Conservation (phyloP, 1,140 invertebrate genomes). For the Drosophila repletoides region DNA sequence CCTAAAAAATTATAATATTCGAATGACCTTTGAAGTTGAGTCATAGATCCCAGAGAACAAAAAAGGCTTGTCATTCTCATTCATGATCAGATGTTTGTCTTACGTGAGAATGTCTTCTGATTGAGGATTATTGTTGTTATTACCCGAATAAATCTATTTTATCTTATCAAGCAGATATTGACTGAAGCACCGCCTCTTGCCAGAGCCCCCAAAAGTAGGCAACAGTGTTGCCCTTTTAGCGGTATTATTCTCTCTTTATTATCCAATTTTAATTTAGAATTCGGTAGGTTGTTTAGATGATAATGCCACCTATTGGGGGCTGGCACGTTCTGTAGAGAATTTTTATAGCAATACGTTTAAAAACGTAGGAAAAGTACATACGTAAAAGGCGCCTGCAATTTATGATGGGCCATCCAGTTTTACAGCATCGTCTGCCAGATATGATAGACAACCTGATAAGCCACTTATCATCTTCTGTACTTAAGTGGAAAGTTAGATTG, state of each 20-base stretch:
- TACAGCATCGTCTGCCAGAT: conserved; percentile 15
- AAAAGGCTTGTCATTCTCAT: not conserved
- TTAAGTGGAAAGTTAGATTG: conserved; percentile 8
- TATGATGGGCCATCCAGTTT: conserved; percentile 1
- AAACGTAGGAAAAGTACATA: not conserved
- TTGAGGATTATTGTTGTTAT: not conserved
- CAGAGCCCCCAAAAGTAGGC: conserved; percentile 5
- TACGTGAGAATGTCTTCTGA: conserved; percentile 16
- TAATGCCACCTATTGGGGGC: not conserved
- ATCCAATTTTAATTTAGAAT: not conserved
- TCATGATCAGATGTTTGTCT: not conserved
- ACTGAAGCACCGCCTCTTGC: too few species aligned
- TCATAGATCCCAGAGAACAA: too few species aligned
- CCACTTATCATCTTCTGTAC: not conserved
- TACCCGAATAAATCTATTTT: too few species aligned
- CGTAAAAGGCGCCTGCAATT: not conserved
- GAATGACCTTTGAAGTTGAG: too few species aligned
- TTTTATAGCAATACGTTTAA: too few species aligned
- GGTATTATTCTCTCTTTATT: not conserved
- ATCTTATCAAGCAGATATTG: too few species aligned
- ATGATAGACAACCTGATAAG: conserved; percentile 20
- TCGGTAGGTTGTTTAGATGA: too few species aligned
- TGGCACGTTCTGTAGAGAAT: not conserved
- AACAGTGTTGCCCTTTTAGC: not conserved
- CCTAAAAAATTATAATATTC: too few species aligned